Evolutionary conservation across 2,113 vertebrate species (phyloP), one percentile per base, ranked within the genome.

Genomic region (Oreotrochilus melanogaster): DNA sequence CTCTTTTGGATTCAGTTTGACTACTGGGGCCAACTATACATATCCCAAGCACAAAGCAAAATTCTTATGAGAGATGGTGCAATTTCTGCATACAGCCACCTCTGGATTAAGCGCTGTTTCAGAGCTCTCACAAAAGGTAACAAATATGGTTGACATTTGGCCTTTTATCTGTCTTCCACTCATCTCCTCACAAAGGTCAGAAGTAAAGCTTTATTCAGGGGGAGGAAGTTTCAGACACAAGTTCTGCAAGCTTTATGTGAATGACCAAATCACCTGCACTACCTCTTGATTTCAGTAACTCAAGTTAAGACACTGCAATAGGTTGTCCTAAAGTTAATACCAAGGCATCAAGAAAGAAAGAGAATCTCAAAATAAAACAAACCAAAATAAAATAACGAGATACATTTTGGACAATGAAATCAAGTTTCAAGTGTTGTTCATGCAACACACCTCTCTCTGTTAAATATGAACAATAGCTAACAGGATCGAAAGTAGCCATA

Each of bases 401-500:
- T 11, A 11, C 4, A 31, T 5, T 56, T 51, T 9, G 16, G 57
- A 7, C 24, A 65, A 27, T 42, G 35, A 78, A 91, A 69, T 51
- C 21, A 78, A 80, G 33, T 33, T 61, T 47, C 33, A 57, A 23
- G 27, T 33, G 18, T 39, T 67, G 56, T n/a, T 81, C 23, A 78
- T 37, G 30, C 23, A 45, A 75, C n/a, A 4, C 27, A 64, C 28
- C 21, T 51, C 47, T 85, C 37, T 70, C 71, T 66, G 27, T 54
- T 61, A 71, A 84, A 78, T 3, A n/a, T 13, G 13, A 64, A 30
- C 53, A 42, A 45, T 2, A 82, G 30, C 24, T 72, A 57, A 21
- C 53, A 91, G 73, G 73, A 60, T 85, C 73, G 78, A 89, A 91
- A 71, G 87, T 48, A 86, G 72, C 70, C 18, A 7, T 91, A 95